Conservation (phyloP, 2,888 invertebrate species). For the Megalurothrips usitatus region DNA sequence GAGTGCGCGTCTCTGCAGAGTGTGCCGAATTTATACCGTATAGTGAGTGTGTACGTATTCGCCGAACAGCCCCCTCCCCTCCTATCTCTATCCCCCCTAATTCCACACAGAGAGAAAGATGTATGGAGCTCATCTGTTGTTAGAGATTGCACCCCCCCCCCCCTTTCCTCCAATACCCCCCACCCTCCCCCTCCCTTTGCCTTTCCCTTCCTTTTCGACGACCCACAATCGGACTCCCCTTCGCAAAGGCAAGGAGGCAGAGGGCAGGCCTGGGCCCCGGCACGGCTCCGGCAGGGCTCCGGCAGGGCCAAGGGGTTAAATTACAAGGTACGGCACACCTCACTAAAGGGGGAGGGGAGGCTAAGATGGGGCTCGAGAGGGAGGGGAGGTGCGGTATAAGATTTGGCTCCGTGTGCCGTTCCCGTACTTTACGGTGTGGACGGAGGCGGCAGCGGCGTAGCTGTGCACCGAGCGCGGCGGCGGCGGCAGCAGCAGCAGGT, state of each 20-base stretch:
- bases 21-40: no score
- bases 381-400: background rate
- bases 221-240: no score
- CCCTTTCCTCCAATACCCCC: background rate
- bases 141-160: background rate
- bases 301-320: constrained; percentile 17
- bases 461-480: background rate
- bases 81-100: no score
- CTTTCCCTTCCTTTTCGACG: background rate
- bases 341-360: background rate
- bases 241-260: no score
- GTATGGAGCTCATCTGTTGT: background rate
- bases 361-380: constrained; percentile 19
- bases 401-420: background rate
- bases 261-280: no score
- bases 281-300: background rate
- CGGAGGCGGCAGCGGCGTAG: background rate
- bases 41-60: no score
- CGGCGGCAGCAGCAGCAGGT: background rate
- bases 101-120: background rate
- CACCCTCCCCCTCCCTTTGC: background rate
- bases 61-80: no score
- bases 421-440: background rate
- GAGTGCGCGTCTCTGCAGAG: no score
- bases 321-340: background rate